phyloP scores from a whole-genome alignment of 37 sponge, comb jelly and placozoan genomes.

The Haliclona indistincta region DNA sequence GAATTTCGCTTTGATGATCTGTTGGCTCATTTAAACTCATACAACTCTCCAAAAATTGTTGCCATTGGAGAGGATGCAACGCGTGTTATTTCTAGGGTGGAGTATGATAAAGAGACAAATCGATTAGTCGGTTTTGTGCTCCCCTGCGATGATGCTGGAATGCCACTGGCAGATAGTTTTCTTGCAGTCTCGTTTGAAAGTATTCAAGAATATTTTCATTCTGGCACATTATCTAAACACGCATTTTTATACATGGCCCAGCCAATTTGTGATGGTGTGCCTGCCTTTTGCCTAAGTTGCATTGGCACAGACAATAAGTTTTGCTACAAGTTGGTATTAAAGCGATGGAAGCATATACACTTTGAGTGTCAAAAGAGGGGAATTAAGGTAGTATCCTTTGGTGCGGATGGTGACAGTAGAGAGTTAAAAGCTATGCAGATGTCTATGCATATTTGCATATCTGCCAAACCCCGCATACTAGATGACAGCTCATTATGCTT shows the following conservation, averaged over 20 bases:
- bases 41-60: conserved; percentile 37
- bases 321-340: conserved; percentile 13
- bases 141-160: conserved; percentile 19
- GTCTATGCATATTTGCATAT: background rate
- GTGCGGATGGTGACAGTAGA: conserved; percentile 69
- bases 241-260: conserved; percentile 64
- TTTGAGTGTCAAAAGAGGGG: conserved; percentile 37
- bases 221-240: conserved; percentile 29
- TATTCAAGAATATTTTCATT: conserved; percentile 25
- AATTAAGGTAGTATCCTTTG: conserved; percentile 47
- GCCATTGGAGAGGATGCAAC: too few species aligned
- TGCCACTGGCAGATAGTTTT: conserved; percentile 23
- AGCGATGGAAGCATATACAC: conserved; percentile 39
- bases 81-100: conserved; percentile 46
- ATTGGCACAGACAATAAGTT: conserved; percentile 54
- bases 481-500: too few species aligned
- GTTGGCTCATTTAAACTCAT: conserved; percentile 3
- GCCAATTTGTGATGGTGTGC: conserved; percentile 20
- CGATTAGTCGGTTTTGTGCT: conserved; percentile 65
- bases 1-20: conserved; percentile 54
- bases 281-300: conserved; percentile 42
- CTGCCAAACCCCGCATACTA: too few species aligned
- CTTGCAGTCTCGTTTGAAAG: conserved; percentile 43
- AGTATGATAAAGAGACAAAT: conserved; percentile 55
- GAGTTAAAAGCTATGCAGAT: conserved; percentile 1